Conservation (phyloP, 2,113 vertebrate species). For the Semnornis frantzii region DNA sequence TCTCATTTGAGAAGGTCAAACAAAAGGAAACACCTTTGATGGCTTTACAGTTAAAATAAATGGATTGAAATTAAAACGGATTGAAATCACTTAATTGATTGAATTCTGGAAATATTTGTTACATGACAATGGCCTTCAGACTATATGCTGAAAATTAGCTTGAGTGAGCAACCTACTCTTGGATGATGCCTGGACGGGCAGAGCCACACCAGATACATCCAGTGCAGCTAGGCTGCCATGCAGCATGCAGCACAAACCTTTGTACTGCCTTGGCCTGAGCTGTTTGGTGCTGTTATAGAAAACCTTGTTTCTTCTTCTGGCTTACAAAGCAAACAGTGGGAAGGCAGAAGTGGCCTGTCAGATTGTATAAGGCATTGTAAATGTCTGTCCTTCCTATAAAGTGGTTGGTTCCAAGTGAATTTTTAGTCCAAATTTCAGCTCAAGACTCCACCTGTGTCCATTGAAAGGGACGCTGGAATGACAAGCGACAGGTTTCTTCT, state of each 20-base stretch:
- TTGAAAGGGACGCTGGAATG: background rate
- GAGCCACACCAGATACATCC: background rate
- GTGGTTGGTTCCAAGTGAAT: background rate
- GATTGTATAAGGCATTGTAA: rapidly evolving
- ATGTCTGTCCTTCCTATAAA: background rate
- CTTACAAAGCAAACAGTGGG: rapidly evolving
- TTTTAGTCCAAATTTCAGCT: background rate
- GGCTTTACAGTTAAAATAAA: background rate
- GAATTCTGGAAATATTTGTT: background rate
- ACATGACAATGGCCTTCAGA: background rate
- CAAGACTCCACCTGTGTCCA: background rate
- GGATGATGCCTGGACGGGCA: background rate
- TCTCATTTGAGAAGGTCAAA: background rate
- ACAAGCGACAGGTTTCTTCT: background rate
- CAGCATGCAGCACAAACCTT: background rate
- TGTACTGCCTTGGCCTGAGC: background rate
- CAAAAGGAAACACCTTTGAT: background rate
- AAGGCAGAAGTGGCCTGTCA: background rate
- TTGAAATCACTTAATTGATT: background rate
- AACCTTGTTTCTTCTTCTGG: background rate
- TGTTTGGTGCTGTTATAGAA: background rate
- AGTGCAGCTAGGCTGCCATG: background rate
- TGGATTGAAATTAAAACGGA: background rate
- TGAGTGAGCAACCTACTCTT: background rate
- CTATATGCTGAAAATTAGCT: background rate